phyloP scores from a whole-genome alignment of 2,113 vertebrate genomes.

The Crotophaga sulcirostris region DNA sequence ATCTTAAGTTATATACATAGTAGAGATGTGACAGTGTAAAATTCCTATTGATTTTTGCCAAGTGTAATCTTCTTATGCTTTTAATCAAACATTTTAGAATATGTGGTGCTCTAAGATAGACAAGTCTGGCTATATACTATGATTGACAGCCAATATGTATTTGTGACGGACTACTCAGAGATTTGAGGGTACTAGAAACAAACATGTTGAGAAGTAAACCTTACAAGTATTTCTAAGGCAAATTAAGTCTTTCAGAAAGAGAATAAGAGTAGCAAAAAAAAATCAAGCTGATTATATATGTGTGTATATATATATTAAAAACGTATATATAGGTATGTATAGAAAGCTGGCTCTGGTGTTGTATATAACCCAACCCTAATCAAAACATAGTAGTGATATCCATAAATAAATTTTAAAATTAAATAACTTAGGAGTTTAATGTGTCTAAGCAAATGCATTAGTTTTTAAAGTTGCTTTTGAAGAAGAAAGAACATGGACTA shows the following conservation, averaged over 20 bases:
- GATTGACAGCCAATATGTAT: neutral
- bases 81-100: neutral
- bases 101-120: neutral
- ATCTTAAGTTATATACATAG: neutral
- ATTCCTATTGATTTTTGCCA: neutral
- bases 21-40: neutral
- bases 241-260: neutral
- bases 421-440: neutral
- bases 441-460: neutral
- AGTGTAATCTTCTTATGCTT: neutral
- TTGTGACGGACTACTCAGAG: neutral
- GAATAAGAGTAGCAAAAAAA: neutral
- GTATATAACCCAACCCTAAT: neutral
- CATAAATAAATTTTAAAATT: neutral
- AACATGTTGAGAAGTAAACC: neutral
- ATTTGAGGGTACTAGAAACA: neutral
- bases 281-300: neutral
- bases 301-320: neutral
- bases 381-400: neutral
- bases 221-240: neutral
- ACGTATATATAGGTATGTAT: neutral
- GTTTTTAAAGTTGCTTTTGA: neutral
- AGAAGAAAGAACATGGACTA: neutral
- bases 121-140: neutral
- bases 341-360: neutral